Base-by-base conservation (phyloP, 2,888 invertebrate genomes). In the Andrena bicolor region DNA sequence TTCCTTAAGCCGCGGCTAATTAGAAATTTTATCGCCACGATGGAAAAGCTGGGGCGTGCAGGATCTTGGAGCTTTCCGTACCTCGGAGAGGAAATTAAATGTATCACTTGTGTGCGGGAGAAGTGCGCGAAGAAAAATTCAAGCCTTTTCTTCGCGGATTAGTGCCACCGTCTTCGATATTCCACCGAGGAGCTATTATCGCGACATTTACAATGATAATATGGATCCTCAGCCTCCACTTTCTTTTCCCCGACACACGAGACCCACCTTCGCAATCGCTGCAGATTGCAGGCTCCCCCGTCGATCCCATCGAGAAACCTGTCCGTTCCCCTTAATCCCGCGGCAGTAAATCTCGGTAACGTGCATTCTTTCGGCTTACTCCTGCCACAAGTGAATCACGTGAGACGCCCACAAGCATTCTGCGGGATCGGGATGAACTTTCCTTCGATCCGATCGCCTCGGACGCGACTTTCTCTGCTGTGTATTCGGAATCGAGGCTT, bases 401-500 rank as follows among this genome's bases (percentile, higher is more conserved):
- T 7, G 48, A 53, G n/a, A 70, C 48, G 20, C 35, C 56, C 63
- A 26, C 48, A 49, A 58, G 48, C 32, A 48, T 56, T 41, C 56
- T 53, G 26, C 56, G 65, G 63, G 63, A 69, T 49, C 26, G 23
- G 28, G 71, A 35, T 49, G 26, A 64, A 75, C 83, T 76, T 79
- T 71, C 64, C 65, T 75, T 72, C 70, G 26, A 56, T 49, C 53
- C 49, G 71, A 69, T 66, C 80, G 35, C 68, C 74, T 75, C 23
- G 58, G 53, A n/a, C 13, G 56, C 13, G 63, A 82, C 83, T 83
- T 83, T 83, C 82, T 65, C 56, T 20, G 65, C 69, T 4, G 49
- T 53, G n/a, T 32, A 51, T 16, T 58, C 51, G 56, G 10, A 56
- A 13, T 13, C 10, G 23, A 35, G 13, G 26, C 53, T 41, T 76